These are phyloP conservation scores for Amblyornis subalaris DNA, from an alignment of 2,113 vertebrate genomes.

Conservation along the genomic window DNA sequence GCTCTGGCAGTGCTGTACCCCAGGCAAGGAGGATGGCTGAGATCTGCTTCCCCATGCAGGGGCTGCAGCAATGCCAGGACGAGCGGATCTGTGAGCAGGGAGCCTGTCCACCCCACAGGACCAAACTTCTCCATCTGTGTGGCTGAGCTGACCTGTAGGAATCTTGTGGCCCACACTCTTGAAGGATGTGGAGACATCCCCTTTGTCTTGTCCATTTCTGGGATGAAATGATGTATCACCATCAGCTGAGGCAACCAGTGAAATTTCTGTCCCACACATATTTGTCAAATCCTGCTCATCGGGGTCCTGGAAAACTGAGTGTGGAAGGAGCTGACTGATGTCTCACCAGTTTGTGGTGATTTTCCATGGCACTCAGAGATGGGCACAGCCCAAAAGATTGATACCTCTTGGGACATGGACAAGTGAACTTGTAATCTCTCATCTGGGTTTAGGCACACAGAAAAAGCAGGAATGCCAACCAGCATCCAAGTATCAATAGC, in stretches of 20 bases:
- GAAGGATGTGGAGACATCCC: accelerated
- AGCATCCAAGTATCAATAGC: background rate
- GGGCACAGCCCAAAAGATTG: background rate
- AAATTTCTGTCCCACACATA: background rate
- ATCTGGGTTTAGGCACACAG: background rate
- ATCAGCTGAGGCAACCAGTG: background rate
- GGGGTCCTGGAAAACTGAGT: background rate
- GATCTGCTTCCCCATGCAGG: background rate
- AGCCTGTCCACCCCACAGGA: background rate
- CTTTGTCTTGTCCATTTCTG: background rate
- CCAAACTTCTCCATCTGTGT: background rate
- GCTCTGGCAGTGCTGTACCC: background rate
- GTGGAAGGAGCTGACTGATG: background rate
- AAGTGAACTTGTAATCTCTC: background rate
- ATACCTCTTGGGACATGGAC: background rate
- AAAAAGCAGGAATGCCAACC: background rate
- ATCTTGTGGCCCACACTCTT: accelerated
- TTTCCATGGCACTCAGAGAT: background rate
- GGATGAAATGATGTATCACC: background rate
- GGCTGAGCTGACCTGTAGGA: background rate
- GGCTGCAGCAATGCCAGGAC: background rate
- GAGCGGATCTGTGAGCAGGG: background rate
- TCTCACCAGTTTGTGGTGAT: background rate
- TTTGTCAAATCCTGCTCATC: background rate
- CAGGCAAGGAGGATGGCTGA: background rate